phyloP scores from a whole-genome alignment of 2,888 invertebrate species.

The Euzetes globulus region DNA sequence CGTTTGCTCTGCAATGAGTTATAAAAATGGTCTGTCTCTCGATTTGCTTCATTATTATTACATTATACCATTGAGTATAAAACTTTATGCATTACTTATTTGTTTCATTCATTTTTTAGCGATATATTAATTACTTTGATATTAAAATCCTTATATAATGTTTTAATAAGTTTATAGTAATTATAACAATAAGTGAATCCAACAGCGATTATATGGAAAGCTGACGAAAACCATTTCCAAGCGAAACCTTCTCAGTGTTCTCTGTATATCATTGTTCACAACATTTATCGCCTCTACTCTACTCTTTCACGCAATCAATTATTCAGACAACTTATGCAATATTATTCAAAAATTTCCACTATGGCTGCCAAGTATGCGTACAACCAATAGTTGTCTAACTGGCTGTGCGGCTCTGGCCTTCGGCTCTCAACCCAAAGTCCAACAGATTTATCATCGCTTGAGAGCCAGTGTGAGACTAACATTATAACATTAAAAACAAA shows the following conservation, averaged over 20 bases:
- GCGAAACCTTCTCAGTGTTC: neutral
- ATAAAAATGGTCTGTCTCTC: neutral
- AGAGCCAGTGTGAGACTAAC: neutral
- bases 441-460: conserved; percentile 10
- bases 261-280: neutral
- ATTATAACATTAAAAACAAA: conserved; percentile 4
- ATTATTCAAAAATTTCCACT: too few species aligned
- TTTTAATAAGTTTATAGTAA: conserved; percentile 7
- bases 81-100: conserved; percentile 27
- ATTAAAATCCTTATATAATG: neutral
- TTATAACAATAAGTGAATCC: conserved; percentile 18
- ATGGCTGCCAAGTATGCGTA: too few species aligned
- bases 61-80: conserved; percentile 25
- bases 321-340: too few species aligned
- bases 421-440: neutral
- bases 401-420: neutral
- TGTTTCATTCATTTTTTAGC: conserved; percentile 24
- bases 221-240: neutral
- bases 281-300: conserved; percentile 1
- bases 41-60: conserved; percentile 19
- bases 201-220: conserved; percentile 6
- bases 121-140: neutral
- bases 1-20: conserved; percentile 21
- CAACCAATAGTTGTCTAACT: too few species aligned
- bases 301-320: conserved; percentile 8